These are phyloP conservation scores for Hymenopus coronatus DNA, from an alignment of 2,888 invertebrate genomes.

Conservation along the genomic window DNA sequence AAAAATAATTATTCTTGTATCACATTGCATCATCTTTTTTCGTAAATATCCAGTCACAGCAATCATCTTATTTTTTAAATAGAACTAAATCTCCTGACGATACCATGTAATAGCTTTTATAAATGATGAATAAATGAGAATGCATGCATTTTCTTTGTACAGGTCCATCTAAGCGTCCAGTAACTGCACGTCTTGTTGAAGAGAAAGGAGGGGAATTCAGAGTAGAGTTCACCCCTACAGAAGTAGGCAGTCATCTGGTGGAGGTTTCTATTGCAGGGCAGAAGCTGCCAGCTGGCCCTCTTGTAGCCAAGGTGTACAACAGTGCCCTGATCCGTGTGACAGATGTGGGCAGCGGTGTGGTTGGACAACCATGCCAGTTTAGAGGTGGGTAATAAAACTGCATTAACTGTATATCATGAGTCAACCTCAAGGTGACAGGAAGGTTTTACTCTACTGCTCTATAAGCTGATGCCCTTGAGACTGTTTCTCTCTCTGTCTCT, in stretches of 20 bases:
- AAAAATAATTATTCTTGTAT: too few relatives aligned
- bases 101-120: too few relatives aligned
- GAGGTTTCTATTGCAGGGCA: slow-evolving; percentile 88
- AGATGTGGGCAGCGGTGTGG: slow-evolving; percentile 88
- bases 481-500: not conserved
- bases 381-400: slow-evolving; percentile 62
- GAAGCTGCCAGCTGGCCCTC: slow-evolving; percentile 84
- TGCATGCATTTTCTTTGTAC: not conserved
- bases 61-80: too few relatives aligned
- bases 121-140: too few relatives aligned
- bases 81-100: too few relatives aligned
- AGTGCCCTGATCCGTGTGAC: slow-evolving; percentile 91
- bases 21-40: too few relatives aligned
- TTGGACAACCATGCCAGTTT: slow-evolving; percentile 95
- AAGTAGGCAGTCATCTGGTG: slow-evolving; percentile 92
- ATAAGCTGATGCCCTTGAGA: not conserved
- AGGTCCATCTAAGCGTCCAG: slow-evolving; percentile 81
- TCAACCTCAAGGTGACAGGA: not conserved
- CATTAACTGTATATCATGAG: not conserved
- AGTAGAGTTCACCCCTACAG: slow-evolving; percentile 88
- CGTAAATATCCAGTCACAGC: too few relatives aligned
- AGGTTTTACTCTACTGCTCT: not conserved
- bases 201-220: slow-evolving; percentile 77
- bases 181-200: slow-evolving; percentile 78
- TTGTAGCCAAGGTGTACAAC: slow-evolving; percentile 93